Percentiles rank a stretch among this genome's conserved stretches.
phyloP scores from a whole-genome alignment of 2,113 vertebrate genomes.

The Lipophrys pholis region DNA sequence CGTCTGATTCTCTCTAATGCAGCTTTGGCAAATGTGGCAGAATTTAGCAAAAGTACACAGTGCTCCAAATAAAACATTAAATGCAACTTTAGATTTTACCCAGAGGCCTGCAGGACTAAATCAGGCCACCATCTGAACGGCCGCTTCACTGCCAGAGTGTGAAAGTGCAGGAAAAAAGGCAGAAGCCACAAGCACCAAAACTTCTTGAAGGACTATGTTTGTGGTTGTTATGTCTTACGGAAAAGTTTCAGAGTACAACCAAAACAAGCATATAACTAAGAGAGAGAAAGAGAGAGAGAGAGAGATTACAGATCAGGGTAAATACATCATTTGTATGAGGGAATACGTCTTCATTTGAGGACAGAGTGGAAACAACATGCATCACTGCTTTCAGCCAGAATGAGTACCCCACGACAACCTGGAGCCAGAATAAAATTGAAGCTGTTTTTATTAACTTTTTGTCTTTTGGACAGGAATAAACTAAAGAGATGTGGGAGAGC shows the following conservation, averaged over 20 bases:
- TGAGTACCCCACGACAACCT: neutral
- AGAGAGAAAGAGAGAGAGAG: neutral
- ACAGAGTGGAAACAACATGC: neutral
- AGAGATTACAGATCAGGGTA: slow-evolving; percentile 1
- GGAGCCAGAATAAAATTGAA: slow-evolving; percentile 8
- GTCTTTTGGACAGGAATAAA: slow-evolving; percentile 44
- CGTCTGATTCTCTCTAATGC: slow-evolving; percentile 4
- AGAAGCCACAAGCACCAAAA: slow-evolving; percentile 36
- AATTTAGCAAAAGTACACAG: slow-evolving; percentile 44
- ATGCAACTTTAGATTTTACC: slow-evolving; percentile 31
- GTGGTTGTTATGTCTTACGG: slow-evolving; percentile 11
- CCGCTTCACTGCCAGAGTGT: slow-evolving; percentile 36
- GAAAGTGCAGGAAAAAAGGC: slow-evolving; percentile 22
- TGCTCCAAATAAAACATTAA: slow-evolving; percentile 35
- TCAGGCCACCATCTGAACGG: slow-evolving; percentile 16
- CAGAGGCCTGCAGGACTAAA: slow-evolving; percentile 23
- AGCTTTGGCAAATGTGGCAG: slow-evolving; percentile 39
- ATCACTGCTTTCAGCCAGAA: neutral
- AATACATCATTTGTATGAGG: neutral
- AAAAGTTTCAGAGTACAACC: slow-evolving; percentile 10
- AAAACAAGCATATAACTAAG: too few relatives aligned
- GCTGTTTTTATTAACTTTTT: slow-evolving; percentile 27
- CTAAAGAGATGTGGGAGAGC: slow-evolving; percentile 43
- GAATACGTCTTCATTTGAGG: neutral
- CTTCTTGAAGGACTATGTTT: slow-evolving; percentile 1